phyloP scores from a whole-genome alignment of 2,797 vertebrate genomes.

The Serranus cabrilla region DNA sequence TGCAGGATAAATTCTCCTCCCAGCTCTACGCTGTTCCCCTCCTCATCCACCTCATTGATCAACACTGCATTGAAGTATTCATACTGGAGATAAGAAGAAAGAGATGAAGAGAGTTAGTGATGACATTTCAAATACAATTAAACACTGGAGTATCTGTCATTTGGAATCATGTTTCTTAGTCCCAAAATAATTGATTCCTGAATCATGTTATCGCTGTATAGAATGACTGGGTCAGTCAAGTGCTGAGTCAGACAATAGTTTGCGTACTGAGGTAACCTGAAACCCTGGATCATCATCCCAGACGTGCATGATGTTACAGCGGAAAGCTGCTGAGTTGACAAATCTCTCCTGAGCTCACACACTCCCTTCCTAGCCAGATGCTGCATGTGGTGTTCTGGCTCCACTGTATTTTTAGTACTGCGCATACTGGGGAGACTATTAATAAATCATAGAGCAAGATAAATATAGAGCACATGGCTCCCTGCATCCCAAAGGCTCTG shows the following conservation, averaged over 20 bases:
- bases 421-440: constrained; percentile 81
- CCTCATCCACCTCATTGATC: constrained; percentile 95
- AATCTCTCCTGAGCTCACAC: constrained; percentile 43
- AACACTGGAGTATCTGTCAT: background rate
- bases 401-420: constrained; percentile 83
- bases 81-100: constrained; percentile 86
- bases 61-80: constrained; percentile 99
- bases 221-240: constrained; percentile 44
- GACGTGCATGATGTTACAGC: constrained; percentile 59
- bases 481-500: constrained; percentile 57
- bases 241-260: constrained; percentile 67
- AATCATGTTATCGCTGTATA: constrained; percentile 33
- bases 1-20: constrained; percentile 97
- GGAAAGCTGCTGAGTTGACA: constrained; percentile 74
- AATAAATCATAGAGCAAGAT: constrained; percentile 84
- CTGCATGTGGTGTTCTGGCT: constrained; percentile 60
- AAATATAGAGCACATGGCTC: constrained; percentile 81
- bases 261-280: constrained; percentile 63
- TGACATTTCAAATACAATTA: constrained; percentile 3
- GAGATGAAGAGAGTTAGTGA: constrained; percentile 46
- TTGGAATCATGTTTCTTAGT: constrained; percentile 10
- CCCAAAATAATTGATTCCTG: constrained; percentile 26
- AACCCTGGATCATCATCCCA: constrained; percentile 68
- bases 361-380: constrained; percentile 53
- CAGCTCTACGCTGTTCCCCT: constrained; percentile 93